phyloP scores from a whole-genome alignment of 2,797 vertebrate genomes.

The Craterocephalus amniculus region DNA sequence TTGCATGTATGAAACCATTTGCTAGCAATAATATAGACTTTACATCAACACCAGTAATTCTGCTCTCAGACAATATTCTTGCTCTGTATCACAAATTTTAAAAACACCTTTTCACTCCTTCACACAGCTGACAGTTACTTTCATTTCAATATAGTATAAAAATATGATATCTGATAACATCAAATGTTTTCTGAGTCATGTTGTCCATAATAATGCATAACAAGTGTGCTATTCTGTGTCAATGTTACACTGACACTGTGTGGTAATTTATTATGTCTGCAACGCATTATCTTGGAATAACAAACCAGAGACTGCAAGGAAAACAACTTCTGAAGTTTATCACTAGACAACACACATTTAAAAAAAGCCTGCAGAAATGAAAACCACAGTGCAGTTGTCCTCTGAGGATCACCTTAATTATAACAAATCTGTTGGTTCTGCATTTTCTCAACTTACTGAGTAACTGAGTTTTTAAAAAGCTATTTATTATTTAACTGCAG shows the following conservation, averaged over 20 bases:
- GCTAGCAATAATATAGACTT: neutral
- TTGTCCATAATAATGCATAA: constrained; percentile 16
- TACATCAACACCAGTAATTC: neutral
- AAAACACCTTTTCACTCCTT: neutral
- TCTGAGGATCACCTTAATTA: neutral
- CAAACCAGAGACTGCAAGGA: constrained; percentile 7
- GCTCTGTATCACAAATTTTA: neutral
- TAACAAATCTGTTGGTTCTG: neutral
- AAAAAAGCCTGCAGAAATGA: constrained; percentile 9
- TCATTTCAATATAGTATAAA: constrained; percentile 8
- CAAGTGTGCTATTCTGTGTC: constrained; percentile 8
- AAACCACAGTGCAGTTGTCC: neutral
- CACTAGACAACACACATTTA: neutral
- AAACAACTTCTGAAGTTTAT: constrained; percentile 10
- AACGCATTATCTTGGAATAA: constrained; percentile 13
- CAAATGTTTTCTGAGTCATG: neutral
- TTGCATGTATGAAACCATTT: neutral
- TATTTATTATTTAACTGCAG: neutral
- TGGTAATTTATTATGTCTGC: constrained; percentile 7
- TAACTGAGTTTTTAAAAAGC: neutral
- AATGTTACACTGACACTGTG: neutral
- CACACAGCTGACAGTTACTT: neutral
- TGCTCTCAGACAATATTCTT: constrained; percentile 1
- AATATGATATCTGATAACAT: constrained; percentile 10
- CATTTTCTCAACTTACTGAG: neutral